Evolutionary conservation across 2,113 vertebrate genomes (phyloP).

Genomic region (Grantiella picta): DNA sequence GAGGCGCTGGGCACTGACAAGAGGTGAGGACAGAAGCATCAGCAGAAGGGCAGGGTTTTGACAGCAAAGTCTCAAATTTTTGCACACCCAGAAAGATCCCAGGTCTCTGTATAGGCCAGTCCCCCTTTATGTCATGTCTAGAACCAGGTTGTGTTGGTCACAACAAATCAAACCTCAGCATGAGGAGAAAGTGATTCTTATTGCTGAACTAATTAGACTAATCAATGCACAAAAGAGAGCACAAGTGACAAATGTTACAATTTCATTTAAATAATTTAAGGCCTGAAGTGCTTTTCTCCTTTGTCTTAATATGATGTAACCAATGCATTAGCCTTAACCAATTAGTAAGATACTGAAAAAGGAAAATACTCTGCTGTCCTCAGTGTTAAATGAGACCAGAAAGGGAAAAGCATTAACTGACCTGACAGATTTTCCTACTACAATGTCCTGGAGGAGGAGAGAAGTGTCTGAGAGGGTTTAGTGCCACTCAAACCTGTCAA

Average conservation of each 20-base stretch:
- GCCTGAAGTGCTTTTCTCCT: neutral
- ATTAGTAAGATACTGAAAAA: neutral
- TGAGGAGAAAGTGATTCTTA: neutral
- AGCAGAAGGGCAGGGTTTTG: neutral
- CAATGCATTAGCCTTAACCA: neutral
- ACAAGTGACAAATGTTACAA: neutral
- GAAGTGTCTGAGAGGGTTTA: neutral
- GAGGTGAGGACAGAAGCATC: neutral
- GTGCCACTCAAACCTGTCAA: accelerated
- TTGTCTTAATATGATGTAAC: neutral
- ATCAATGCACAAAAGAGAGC: neutral
- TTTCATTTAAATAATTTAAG: neutral
- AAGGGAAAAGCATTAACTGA: neutral
- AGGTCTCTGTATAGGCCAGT: neutral
- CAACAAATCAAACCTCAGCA: neutral
- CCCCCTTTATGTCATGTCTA: neutral
- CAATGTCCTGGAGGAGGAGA: neutral
- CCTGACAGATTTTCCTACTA: neutral
- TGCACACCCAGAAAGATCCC: neutral
- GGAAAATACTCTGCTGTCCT: neutral
- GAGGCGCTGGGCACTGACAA: neutral
- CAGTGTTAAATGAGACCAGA: neutral
- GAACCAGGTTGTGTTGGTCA: neutral
- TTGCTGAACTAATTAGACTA: neutral
- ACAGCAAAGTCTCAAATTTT: neutral